phyloP scores from a whole-genome alignment of 2,113 vertebrate genomes.

The Ammodytes marinus region DNA sequence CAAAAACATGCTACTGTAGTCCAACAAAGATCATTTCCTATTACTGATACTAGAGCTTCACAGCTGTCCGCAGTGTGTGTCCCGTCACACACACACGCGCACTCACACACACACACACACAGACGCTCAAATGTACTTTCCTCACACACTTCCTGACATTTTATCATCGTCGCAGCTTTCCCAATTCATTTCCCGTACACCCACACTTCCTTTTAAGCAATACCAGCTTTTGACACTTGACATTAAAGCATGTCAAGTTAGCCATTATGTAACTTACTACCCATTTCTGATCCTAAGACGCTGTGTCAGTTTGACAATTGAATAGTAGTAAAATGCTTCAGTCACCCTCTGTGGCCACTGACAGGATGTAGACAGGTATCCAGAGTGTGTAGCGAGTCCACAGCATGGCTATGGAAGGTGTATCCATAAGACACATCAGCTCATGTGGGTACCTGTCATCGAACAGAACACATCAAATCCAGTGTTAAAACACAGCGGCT shows the following conservation, averaged over 20 bases:
- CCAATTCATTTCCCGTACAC: slow-evolving; percentile 62
- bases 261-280: not conserved
- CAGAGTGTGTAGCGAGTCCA: slow-evolving; percentile 91
- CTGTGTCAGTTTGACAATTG: not conserved
- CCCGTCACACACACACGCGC: too few species aligned
- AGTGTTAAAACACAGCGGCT: too few species aligned
- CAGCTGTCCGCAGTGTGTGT: not conserved
- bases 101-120: not conserved
- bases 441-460: slow-evolving; percentile 83
- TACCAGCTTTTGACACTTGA: too few species aligned
- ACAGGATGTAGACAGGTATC: slow-evolving; percentile 89
- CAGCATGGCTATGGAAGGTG: slow-evolving; percentile 84
- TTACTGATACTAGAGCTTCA: slow-evolving; percentile 6
- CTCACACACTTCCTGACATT: slow-evolving; percentile 58
- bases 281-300: not conserved
- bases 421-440: slow-evolving; percentile 86
- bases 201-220: slow-evolving; percentile 7
- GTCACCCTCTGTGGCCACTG: slow-evolving; percentile 90
- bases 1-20: not conserved
- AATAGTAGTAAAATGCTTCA: too few species aligned
- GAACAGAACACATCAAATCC: slow-evolving; percentile 4
- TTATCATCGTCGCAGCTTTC: slow-evolving; percentile 33
- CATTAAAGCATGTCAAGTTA: not conserved
- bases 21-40: not conserved
- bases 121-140: slow-evolving; percentile 22